Evolutionary conservation across 2,888 invertebrate genomes (phyloP), one percentile per base, ranked within the genome.

Genomic region (Prosopocoilus inquinatus): DNA sequence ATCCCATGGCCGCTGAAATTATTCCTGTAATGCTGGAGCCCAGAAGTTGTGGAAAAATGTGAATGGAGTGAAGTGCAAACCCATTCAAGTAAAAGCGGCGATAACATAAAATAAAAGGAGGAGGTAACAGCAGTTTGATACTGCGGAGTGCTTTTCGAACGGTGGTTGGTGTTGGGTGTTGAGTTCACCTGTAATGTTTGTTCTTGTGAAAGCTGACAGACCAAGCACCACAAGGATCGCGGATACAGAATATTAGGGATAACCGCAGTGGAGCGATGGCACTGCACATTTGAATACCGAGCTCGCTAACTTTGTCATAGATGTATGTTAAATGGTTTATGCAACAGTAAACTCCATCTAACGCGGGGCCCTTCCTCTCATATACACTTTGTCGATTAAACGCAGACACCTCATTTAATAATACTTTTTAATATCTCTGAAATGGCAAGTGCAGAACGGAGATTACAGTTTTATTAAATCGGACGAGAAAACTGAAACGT

Each of bases 251-350:
- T 59, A 58, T 55, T 47, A 57, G 55, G 55, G 59, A 61, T 60
- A 51, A 64, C 59, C 61, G 58, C 54, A 50, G 55, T 36, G 58
- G 50, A 56, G 60, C 57, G 62, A 62, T 59, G 63, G 61, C 63
- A 52, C 46, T 48, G 62, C 63, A 61, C 64, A 66, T 65, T 65
- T 65, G 64, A 66, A 65, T 66, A 64, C 62, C 57, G 60, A 53
- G 57, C 59, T 55, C 59, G 63, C 65, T 68, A 74, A 74, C 73
- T 73, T 72, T 66, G 70, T 70, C 72, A 72, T 69, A 72, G 72
- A 74, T 74, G 69, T 71, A 73, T 75, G 75, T 73, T 76, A 75
- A 76, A 76, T 75, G 75, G 75, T 71, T 75, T 72, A 74, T 74
- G 75, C 75, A 73, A 75, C 70, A 74, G 70, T 72, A 70, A 73